These are phyloP conservation scores for Hyposoter dolosus DNA, from an alignment of 2,888 invertebrate species.

Conservation along the genomic window DNA sequence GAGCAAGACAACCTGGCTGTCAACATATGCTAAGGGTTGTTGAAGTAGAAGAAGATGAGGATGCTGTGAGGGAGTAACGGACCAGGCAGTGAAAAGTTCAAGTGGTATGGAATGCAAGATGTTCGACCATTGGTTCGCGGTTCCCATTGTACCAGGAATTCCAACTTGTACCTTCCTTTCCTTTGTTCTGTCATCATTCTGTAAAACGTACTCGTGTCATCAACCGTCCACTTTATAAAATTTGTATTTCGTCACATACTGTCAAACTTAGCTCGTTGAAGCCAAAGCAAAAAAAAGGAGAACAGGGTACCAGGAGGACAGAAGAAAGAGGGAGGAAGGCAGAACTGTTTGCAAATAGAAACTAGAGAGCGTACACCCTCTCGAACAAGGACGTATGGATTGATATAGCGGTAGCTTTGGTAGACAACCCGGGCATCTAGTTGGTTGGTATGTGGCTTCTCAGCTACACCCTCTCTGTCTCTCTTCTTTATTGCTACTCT, in stretches of 20 bases:
- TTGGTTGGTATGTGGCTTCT: conserved; percentile 44
- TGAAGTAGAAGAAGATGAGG: neutral
- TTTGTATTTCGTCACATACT: conserved; percentile 15
- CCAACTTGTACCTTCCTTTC: neutral
- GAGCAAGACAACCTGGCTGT: conserved; percentile 8
- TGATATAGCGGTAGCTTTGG: conserved; percentile 44
- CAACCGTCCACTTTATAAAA: conserved; percentile 26
- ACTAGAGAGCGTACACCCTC: conserved; percentile 31
- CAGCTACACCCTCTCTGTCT: conserved; percentile 66
- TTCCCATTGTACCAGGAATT: neutral
- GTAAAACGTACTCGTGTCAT: conserved; percentile 22
- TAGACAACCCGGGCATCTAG: conserved; percentile 41
- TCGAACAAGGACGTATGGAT: conserved; percentile 62
- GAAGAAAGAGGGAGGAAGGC: neutral
- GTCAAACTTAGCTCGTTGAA: conserved; percentile 42
- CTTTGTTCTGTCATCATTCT: neutral
- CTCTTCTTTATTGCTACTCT: conserved; percentile 76
- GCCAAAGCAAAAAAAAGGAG: conserved; percentile 18
- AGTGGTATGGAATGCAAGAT: conserved; percentile 21
- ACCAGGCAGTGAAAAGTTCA: neutral
- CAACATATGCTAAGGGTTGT: conserved; percentile 27
- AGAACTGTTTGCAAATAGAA: conserved; percentile 46
- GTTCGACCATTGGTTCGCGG: conserved; percentile 4
- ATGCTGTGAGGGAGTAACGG: neutral
- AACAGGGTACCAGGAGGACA: neutral